phyloP scores from a whole-genome alignment of 2,888 invertebrate species.

The Tachina lurida region DNA sequence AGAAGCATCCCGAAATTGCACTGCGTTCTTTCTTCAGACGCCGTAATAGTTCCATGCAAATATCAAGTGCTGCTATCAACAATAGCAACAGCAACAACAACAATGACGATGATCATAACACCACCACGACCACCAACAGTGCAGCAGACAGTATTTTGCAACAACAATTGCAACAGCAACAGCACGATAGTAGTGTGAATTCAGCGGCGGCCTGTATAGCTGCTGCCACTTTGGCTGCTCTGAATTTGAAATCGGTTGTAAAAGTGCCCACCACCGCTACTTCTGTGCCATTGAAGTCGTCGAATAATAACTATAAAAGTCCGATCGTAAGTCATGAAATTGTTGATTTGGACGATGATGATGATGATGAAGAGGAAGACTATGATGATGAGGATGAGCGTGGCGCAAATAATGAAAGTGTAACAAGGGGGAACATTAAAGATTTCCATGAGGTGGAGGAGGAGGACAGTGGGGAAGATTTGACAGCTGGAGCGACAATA shows the following conservation, averaged over 20 bases:
- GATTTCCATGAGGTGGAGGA: background rate
- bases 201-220: conserved; percentile 62
- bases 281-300: conserved; percentile 3
- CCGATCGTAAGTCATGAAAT: conserved; percentile 57
- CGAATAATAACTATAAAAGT: background rate
- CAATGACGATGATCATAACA: background rate
- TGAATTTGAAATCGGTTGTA: conserved; percentile 63
- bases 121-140: background rate
- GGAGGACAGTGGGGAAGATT: conserved; percentile 43
- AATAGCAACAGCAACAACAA: conserved; percentile 25
- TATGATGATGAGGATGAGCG: conserved; percentile 69
- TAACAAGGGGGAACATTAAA: conserved; percentile 14
- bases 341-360: conserved; percentile 72
- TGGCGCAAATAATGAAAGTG: conserved; percentile 10
- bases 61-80: conserved; percentile 32
- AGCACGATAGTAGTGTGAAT: conserved; percentile 55
- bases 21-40: conserved; percentile 81
- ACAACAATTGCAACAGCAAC: conserved; percentile 69
- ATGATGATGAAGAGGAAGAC: conserved; percentile 73
- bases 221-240: conserved; percentile 62
- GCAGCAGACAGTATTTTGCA: conserved; percentile 44
- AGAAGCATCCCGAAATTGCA: conserved; percentile 83
- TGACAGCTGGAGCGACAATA: background rate
- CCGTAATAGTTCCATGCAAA: conserved; percentile 64
- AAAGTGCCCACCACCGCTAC: conserved; percentile 28